Conservation (phyloP, 2,888 invertebrate species). For the Catocala nupta region DNA sequence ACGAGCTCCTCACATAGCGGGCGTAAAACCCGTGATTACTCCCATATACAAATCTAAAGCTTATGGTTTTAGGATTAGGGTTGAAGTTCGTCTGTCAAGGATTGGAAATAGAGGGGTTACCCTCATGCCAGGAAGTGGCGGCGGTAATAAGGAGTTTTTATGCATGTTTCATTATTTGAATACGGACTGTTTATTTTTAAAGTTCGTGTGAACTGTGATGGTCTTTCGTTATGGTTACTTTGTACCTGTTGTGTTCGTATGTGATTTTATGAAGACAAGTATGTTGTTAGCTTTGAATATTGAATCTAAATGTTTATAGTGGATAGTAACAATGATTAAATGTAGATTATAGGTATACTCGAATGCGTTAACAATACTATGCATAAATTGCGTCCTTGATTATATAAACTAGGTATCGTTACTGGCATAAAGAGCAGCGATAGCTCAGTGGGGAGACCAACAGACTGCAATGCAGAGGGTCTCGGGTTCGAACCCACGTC, state of each 20-base stretch:
- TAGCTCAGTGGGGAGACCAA: too few relatives aligned
- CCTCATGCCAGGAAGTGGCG: slow-evolving; percentile 72
- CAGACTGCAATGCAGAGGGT: too few relatives aligned
- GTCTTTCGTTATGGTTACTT: slow-evolving; percentile 34
- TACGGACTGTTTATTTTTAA: slow-evolving; percentile 73
- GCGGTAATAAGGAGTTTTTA: slow-evolving; percentile 78
- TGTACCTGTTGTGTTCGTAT: slow-evolving; percentile 3
- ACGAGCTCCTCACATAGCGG: slow-evolving; percentile 35
- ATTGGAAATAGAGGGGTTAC: slow-evolving; percentile 54
- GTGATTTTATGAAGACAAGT: background rate
- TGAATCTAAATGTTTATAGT: too few relatives aligned
- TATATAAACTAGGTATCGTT: too few relatives aligned
- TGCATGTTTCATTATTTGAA: slow-evolving; percentile 75
- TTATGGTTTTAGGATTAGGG: slow-evolving; percentile 37
- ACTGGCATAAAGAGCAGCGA: too few relatives aligned
- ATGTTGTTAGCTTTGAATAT: too few relatives aligned
- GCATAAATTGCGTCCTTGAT: too few relatives aligned
- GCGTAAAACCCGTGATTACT: slow-evolving; percentile 55
- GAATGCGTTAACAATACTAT: too few relatives aligned
- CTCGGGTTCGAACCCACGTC: too few relatives aligned
- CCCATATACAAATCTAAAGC: slow-evolving; percentile 35
- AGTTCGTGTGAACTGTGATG: slow-evolving; percentile 57
- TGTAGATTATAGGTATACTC: too few relatives aligned
- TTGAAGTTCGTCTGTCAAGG: slow-evolving; percentile 37
- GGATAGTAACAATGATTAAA: too few relatives aligned